phyloP scores from a whole-genome alignment of 2,797 vertebrate genomes.

The Notolepis coatsorum region DNA sequence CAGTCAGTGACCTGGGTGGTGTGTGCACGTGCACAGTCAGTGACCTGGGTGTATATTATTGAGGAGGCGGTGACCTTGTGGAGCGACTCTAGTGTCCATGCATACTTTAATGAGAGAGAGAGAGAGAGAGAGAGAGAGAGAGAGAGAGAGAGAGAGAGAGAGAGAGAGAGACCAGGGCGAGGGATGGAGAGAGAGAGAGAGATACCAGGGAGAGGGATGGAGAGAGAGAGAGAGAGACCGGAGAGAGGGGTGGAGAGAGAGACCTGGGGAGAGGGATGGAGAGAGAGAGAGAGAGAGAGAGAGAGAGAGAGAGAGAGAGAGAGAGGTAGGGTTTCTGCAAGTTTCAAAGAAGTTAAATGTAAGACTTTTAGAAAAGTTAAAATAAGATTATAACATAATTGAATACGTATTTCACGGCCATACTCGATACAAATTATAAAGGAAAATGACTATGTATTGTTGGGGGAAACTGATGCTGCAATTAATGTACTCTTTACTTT shows the following conservation, averaged over 20 bases:
- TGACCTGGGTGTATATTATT: conserved; percentile 44
- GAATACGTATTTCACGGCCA: no score
- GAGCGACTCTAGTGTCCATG: conserved; percentile 31
- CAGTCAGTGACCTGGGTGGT: conserved; percentile 6
- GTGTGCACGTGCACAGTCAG: conserved; percentile 21
- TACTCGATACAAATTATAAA: no score
- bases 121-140: background rate
- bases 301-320: background rate
- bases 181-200: background rate
- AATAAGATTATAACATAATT: no score
- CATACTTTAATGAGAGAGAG: conserved; percentile 51
- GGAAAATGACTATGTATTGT: no score
- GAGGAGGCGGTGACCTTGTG: conserved; percentile 28
- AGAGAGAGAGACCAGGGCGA: no score
- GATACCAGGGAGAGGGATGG: background rate
- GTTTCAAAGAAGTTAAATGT: no score
- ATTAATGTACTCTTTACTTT: no score
- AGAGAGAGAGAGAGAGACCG: background rate
- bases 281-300: background rate
- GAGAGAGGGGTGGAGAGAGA: background rate
- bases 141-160: background rate
- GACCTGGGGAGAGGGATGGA: background rate
- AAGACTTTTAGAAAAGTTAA: no score
- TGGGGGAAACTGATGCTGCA: no score
- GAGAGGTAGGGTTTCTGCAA: background rate